These are phyloP conservation scores for Felis catus DNA, from an alignment of 2,113 vertebrate species.

Conservation along the genomic window DNA sequence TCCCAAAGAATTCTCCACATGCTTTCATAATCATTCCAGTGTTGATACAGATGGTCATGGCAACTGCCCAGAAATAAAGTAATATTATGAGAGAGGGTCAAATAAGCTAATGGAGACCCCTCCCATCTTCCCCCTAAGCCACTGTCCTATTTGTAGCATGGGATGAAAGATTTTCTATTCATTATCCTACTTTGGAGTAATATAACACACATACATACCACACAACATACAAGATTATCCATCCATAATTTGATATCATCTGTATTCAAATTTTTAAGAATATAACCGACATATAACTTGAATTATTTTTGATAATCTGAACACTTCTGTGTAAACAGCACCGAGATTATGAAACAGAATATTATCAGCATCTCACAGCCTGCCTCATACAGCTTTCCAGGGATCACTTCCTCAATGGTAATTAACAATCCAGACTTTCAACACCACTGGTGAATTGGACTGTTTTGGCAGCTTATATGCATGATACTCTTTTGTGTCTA, in stretches of 20 bases:
- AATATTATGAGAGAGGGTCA: background rate
- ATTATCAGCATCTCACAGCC: background rate
- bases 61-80: background rate
- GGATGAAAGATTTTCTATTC: background rate
- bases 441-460: background rate
- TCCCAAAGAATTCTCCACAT: background rate
- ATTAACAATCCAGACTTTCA: background rate
- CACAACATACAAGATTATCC: background rate
- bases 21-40: background rate
- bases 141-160: background rate
- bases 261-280: background rate
- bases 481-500: background rate
- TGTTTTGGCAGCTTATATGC: background rate
- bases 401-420: fast-evolving
- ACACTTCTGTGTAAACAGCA: background rate
- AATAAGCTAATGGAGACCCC: background rate
- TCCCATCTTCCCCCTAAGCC: background rate
- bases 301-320: background rate
- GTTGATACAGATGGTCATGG: background rate
- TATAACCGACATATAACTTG: background rate
- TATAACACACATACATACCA: background rate
- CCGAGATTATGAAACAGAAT: background rate
- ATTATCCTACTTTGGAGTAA: background rate
- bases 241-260: background rate
- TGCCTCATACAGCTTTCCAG: background rate